phyloP scores from a whole-genome alignment of 1,140 invertebrate species.

The Zaprionus tsacasi region DNA sequence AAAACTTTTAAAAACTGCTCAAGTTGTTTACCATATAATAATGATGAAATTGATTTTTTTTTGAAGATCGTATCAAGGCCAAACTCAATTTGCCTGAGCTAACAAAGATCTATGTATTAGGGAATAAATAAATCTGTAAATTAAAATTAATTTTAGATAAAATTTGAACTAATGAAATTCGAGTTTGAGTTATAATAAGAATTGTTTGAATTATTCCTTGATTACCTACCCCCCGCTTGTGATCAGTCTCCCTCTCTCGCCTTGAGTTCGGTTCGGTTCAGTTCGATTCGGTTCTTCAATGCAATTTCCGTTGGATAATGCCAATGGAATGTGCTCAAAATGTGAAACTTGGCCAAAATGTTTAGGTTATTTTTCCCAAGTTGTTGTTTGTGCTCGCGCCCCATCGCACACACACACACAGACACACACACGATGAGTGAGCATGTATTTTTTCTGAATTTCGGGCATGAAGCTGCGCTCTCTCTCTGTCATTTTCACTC shows the following conservation, averaged over 20 bases:
- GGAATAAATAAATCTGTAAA: too few species aligned
- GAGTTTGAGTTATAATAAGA: background rate
- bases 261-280: background rate
- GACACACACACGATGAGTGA: background rate
- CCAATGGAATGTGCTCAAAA: slow-evolving; percentile 47
- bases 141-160: too few species aligned
- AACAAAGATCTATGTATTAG: too few species aligned
- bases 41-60: too few species aligned
- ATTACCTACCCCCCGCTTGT: background rate
- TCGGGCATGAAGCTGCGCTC: slow-evolving; percentile 69
- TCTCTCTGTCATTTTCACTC: slow-evolving; percentile 21
- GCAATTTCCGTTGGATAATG: slow-evolving; percentile 43
- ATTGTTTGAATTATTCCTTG: too few species aligned
- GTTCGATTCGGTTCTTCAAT: background rate
- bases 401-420: background rate
- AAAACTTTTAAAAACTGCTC: too few species aligned
- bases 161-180: background rate
- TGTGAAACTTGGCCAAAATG: slow-evolving; percentile 47
- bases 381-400: slow-evolving; percentile 11
- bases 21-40: too few species aligned
- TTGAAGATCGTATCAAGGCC: too few species aligned
- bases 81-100: too few species aligned
- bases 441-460: slow-evolving; percentile 26
- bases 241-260: background rate
- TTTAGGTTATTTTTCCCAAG: slow-evolving; percentile 35